Conservation (phyloP, 2,888 invertebrate genomes). For the Acleris sparsana region DNA sequence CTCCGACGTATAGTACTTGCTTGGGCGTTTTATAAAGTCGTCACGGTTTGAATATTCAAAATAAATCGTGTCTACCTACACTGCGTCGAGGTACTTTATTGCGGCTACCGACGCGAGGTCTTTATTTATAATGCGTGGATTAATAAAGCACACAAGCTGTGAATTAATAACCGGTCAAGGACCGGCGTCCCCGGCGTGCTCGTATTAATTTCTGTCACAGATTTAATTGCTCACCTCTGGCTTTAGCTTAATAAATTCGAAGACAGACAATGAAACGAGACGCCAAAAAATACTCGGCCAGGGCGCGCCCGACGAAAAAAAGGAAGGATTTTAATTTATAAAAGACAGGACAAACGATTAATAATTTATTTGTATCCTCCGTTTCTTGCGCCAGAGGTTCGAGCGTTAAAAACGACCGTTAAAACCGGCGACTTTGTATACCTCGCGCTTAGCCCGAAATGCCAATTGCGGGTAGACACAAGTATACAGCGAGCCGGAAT, state of each 20-base stretch:
- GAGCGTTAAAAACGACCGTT: conserved; percentile 84
- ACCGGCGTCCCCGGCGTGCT: conserved; percentile 53
- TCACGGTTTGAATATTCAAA: conserved; percentile 29
- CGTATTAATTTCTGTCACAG: conserved; percentile 81
- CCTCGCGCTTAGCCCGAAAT: conserved; percentile 82
- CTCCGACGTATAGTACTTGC: conserved; percentile 15
- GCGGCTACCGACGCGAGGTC: conserved; percentile 43
- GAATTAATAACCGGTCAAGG: conserved; percentile 63
- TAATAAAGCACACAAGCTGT: conserved; percentile 66
- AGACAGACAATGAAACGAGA: conserved; percentile 75
- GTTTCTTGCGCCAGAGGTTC: conserved; percentile 76
- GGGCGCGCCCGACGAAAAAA: conserved; percentile 72
- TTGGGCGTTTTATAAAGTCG: conserved; percentile 28
- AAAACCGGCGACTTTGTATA: conserved; percentile 81
- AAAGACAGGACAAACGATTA: conserved; percentile 84
- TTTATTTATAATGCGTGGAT: conserved; percentile 62
- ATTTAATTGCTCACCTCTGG: conserved; percentile 81
- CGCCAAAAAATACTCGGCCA: conserved; percentile 71
- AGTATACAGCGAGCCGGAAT: conserved; percentile 83
- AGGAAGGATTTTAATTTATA: conserved; percentile 82
- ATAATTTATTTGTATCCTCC: conserved; percentile 83
- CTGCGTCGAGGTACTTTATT: conserved; percentile 27
- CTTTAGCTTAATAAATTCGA: conserved; percentile 81
- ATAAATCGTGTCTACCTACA: conserved; percentile 35
- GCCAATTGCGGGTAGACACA: conserved; percentile 83